Evolutionary conservation across 2,888 invertebrate genomes (phyloP), one percentile per base, ranked within the genome.

Genomic region (Calephelis perditalis): DNA sequence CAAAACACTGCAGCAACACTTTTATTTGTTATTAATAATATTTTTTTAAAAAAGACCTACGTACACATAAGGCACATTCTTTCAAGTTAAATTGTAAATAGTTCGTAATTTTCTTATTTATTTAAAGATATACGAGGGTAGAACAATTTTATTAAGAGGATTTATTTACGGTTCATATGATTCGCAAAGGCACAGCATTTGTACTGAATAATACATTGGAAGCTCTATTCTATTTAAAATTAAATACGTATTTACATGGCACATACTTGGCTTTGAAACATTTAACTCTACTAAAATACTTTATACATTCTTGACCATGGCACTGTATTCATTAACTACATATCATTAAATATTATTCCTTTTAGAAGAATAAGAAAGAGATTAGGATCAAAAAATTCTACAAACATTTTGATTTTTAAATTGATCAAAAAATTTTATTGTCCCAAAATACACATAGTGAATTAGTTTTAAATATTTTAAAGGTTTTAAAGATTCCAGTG

Each of bases 221-320:
- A 64, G 59, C 62, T 45, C 67, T 68, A 71, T 63, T 57, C 71
- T 74, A 71, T 69, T 71, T 72, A 71, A 70, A 60, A 65, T 69
- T 68, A 63, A 66, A 70, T 74, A 77, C 73, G 79, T 82, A 83
- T 82, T 76, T 83, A 86, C 84, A 88, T 88, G 88, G 88, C 88
- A 88, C 87, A 75, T 78, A 70, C 72, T 78, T 65, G 78, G 78
- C 75, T 82, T 84, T 81, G 75, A 74, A 66, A 63, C 68, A 71
- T 67, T 70, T 45, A 67, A 66, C 68, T 65, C 66, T 67, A 65
- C 61, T 69, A 63, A 63, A 62, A 63, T 64, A 66, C 64, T 70
- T 73, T 68, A 58, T 73, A 73, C 72, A 76, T 68, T 74, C 68
- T 67, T 70, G 71, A 77, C 65, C 71, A 83, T 83, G 82, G 82